These are phyloP conservation scores for Semicossyphus pulcher DNA, from an alignment of 2,113 vertebrate species.

Conservation along the genomic window DNA sequence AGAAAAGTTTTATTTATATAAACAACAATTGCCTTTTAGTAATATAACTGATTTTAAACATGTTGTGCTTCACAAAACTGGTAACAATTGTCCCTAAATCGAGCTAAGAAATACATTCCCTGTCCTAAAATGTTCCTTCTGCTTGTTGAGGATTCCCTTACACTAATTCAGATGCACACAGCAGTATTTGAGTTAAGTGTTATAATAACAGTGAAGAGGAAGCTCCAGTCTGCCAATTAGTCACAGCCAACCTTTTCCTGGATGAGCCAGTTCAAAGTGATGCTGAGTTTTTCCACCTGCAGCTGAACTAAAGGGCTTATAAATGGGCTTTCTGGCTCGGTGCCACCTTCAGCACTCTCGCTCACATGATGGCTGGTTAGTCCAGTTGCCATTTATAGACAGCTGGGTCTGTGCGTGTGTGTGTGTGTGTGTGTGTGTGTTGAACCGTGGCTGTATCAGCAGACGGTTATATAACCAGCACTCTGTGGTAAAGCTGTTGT, in stretches of 20 bases:
- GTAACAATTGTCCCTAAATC: too few relatives aligned
- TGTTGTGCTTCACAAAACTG: too few relatives aligned
- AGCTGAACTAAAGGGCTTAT: neutral
- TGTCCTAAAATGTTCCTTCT: neutral
- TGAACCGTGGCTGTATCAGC: neutral
- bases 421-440: neutral
- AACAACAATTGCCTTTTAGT: too few relatives aligned
- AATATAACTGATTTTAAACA: too few relatives aligned
- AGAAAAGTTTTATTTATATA: too few relatives aligned
- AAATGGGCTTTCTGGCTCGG: slow-evolving; percentile 47
- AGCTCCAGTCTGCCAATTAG: neutral
- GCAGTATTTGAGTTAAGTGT: neutral
- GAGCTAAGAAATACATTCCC: too few relatives aligned
- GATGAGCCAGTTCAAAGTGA: slow-evolving; percentile 11
- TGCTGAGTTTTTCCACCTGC: neutral
- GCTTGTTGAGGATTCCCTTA: neutral
- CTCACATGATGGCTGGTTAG: slow-evolving; percentile 40
- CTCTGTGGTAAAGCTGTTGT: slow-evolving; percentile 7
- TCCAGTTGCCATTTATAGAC: slow-evolving; percentile 62
- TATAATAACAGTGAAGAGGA: neutral
- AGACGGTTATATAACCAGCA: slow-evolving; percentile 38
- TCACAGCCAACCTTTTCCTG: neutral
- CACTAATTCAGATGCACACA: neutral
- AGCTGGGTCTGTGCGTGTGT: neutral
- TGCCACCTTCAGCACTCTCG: slow-evolving; percentile 18